Percentiles rank a stretch among this genome's conserved stretches.
These are phyloP conservation scores for Hoplostethus atlanticus DNA, from an alignment of 2,797 vertebrate genomes.

Conservation along the genomic window DNA sequence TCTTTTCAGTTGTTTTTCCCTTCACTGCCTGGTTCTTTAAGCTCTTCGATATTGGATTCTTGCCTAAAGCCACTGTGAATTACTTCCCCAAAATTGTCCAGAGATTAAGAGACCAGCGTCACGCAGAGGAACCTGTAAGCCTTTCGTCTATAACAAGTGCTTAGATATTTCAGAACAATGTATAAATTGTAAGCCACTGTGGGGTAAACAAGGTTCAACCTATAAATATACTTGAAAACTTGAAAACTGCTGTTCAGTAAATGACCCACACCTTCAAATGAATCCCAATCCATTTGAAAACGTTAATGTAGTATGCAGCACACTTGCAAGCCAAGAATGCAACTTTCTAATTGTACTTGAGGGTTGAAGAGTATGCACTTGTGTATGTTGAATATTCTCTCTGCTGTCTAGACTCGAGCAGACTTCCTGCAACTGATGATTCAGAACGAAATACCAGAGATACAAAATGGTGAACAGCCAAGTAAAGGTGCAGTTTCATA, in stretches of 20 bases:
- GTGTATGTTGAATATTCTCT: slow-evolving; percentile 17
- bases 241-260: too few species aligned
- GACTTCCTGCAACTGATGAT: slow-evolving; percentile 79
- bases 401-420: slow-evolving; percentile 38
- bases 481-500: slow-evolving; percentile 66
- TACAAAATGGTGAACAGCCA: slow-evolving; percentile 59
- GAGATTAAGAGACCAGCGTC: slow-evolving; percentile 81
- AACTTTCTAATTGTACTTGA: too few species aligned
- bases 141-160: background rate
- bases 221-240: too few species aligned
- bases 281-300: too few species aligned
- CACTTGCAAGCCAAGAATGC: background rate
- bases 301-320: background rate
- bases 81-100: slow-evolving; percentile 79
- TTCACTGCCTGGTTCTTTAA: slow-evolving; percentile 58
- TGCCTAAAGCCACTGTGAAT: slow-evolving; percentile 53
- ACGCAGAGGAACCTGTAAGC: slow-evolving; percentile 50
- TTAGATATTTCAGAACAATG: too few species aligned
- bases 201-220: too few species aligned
- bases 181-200: too few species aligned
- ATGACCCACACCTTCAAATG: too few species aligned
- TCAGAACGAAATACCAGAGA: slow-evolving; percentile 68
- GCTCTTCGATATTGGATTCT: slow-evolving; percentile 66
- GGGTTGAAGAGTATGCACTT: background rate
- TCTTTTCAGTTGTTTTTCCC: slow-evolving; percentile 81